Conservation (phyloP, 2,113 vertebrate species). For the Sebastes fasciatus region DNA sequence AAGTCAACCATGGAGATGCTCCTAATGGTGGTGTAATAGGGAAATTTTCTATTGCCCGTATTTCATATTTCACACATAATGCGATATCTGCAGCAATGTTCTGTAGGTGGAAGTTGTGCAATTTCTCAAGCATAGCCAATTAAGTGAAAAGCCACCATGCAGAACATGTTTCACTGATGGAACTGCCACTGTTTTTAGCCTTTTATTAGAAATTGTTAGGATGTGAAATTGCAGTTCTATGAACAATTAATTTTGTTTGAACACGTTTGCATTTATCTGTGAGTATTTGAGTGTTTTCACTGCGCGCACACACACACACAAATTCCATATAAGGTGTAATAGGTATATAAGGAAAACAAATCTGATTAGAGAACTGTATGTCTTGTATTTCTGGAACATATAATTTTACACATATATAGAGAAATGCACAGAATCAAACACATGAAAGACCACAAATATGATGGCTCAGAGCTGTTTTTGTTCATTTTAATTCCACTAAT, state of each 20-base stretch:
- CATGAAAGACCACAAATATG: not conserved
- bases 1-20: conserved; percentile 45
- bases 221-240: conserved; percentile 47
- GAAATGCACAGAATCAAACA: conserved; percentile 1
- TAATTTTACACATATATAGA: not conserved
- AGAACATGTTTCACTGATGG: conserved; percentile 50
- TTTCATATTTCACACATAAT: conserved; percentile 73
- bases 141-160: conserved; percentile 52
- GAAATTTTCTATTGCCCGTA: conserved; percentile 42
- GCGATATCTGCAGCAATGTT: conserved; percentile 54
- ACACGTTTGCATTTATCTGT: conserved; percentile 12
- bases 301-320: not conserved
- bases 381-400: not conserved
- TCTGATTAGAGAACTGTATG: not conserved
- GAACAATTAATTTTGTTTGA: conserved; percentile 32
- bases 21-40: conserved; percentile 55
- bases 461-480: not conserved
- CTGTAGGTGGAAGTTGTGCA: conserved; percentile 52
- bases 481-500: conserved; percentile 39
- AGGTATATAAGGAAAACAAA: not conserved
- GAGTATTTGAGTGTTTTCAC: not conserved
- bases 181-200: conserved; percentile 34
- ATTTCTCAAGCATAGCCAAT: conserved; percentile 71
- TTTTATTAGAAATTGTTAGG: conserved; percentile 52
- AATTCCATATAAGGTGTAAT: not conserved